Base-by-base conservation (phyloP, 2,113 vertebrate genomes). In the Mus pahari region DNA sequence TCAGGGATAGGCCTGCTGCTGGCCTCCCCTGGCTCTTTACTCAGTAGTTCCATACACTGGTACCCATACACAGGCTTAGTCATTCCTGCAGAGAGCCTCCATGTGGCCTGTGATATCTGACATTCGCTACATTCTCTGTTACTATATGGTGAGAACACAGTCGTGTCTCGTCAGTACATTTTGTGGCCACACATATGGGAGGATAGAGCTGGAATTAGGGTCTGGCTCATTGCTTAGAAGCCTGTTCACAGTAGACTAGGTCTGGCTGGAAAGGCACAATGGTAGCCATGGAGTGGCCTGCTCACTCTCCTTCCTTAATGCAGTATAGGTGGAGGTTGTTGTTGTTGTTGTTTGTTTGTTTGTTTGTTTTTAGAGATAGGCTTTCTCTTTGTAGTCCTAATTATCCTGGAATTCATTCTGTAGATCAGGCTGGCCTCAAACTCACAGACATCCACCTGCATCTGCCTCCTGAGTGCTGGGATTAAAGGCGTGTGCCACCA, bases 201-300 rank as follows among this genome's bases (percentile, higher is more conserved):
- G 13, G 22, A 16, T 24, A 60, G 68, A 71, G 66, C 53, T 62
- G 79, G n/a, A 16, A 9, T 53, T 13, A 50, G 45, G 17, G 68
- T 55, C 31, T 70, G 13, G 31, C 31, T 71, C 31, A 50, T 75
- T 28, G 48, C 17, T 31, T 24, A 17, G 74, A 20, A 26, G 58
- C 39, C 31, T 89, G 75, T 45, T 73, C 86, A 81, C 3, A 13
- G 53, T 60, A 89, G 39, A 13, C 11, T 9, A 19, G 50, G 7
- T 73, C 39, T 50, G 53, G 53, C 2, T 64, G 28, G 42, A 45
- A 73, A 42, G 64, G 36, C 73, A 53, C 17, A 53, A 5, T 31
- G 2, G 2, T 22, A 1, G 22, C 14, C 33, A 16, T n/a, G 50
- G 50, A 79, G 50, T n/a, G 2, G 2, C 19, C 50, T 48, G 1